Percentiles rank a stretch among this genome's conserved stretches.
Conservation (phyloP, 92 coral and sea anemone species). For the Zoanthus sansibaricus region DNA sequence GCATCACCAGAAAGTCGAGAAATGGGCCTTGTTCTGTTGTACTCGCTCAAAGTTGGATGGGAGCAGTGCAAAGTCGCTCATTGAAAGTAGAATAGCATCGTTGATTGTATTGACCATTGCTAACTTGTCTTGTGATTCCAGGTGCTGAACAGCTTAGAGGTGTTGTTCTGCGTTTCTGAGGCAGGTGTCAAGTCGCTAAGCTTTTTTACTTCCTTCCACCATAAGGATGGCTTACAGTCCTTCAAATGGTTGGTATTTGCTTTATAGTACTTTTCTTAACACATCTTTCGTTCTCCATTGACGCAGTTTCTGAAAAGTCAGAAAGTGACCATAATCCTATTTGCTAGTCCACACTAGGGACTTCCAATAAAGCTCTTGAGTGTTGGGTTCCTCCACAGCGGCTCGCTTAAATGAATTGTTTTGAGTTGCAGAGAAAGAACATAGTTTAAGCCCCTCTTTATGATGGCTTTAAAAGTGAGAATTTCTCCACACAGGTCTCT, state of each 20-base stretch:
- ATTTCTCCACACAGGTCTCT: background rate
- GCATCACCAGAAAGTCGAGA: too few relatives aligned
- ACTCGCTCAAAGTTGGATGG: background rate
- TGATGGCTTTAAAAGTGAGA: background rate
- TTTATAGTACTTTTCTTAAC: background rate
- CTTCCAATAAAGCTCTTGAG: too few relatives aligned
- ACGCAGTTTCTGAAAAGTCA: background rate
- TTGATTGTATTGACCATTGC: background rate
- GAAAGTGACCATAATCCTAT: slow-evolving; percentile 10
- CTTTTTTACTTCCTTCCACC: too few relatives aligned
- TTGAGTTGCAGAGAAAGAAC: background rate
- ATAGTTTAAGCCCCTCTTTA: slow-evolving; percentile 39
- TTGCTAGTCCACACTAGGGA: background rate
- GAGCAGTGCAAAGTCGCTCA: background rate
- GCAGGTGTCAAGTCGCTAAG: background rate
- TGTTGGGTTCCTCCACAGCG: slow-evolving; percentile 10
- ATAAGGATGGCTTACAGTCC: background rate
- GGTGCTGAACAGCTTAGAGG: background rate
- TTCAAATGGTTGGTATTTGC: slow-evolving; percentile 9
- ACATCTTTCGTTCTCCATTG: slow-evolving; percentile 5
- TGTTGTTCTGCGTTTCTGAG: background rate
- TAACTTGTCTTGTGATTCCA: background rate
- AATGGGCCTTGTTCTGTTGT: too few relatives aligned
- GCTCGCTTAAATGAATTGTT: slow-evolving; percentile 16
- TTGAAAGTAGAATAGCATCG: background rate